Conservation (phyloP, 2,113 vertebrate species). For the Embiotoca jacksoni region DNA sequence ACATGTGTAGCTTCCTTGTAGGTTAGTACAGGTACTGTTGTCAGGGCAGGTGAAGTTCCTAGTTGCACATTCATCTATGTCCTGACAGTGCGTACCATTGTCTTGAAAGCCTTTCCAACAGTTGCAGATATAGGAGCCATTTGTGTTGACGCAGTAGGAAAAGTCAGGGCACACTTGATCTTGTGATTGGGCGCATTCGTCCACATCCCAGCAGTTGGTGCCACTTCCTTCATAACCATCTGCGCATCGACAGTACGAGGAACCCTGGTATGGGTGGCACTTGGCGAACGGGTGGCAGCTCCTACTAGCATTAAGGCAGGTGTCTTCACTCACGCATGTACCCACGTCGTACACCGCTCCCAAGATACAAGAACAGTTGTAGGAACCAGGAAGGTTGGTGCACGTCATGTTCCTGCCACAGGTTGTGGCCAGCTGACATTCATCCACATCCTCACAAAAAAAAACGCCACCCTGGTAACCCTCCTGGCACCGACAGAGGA, state of each 20-base stretch:
- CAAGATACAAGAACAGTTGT: conserved; percentile 78
- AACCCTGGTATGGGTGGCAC: conserved; percentile 75
- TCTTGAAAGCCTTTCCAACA: conserved; percentile 83
- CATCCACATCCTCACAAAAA: conserved; percentile 83
- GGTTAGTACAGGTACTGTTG: conserved; percentile 82
- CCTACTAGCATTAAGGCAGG: conserved; percentile 71
- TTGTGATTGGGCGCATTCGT: conserved; percentile 77
- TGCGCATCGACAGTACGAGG: conserved; percentile 82
- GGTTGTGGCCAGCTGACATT: conserved; percentile 73
- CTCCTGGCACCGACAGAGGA: conserved; percentile 78
- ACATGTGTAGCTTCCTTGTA: conserved; percentile 80
- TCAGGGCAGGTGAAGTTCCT: conserved; percentile 77
- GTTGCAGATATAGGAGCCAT: conserved; percentile 82
- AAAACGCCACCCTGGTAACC: conserved; percentile 84
- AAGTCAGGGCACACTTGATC: conserved; percentile 71
- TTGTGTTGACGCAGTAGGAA: conserved; percentile 82
- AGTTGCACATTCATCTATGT: conserved; percentile 81
- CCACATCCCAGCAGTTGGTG: conserved; percentile 79
- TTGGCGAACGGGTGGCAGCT: conserved; percentile 75
- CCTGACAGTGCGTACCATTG: conserved; percentile 80
- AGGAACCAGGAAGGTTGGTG: conserved; percentile 83
- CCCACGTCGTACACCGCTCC: conserved; percentile 71
- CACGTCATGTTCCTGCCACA: conserved; percentile 83
- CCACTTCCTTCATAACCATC: conserved; percentile 83
- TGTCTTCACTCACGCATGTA: conserved; percentile 77